Base-by-base conservation (phyloP, 37 sponge, comb jelly and placozoan genomes). In the Oscarella lobularis region DNA sequence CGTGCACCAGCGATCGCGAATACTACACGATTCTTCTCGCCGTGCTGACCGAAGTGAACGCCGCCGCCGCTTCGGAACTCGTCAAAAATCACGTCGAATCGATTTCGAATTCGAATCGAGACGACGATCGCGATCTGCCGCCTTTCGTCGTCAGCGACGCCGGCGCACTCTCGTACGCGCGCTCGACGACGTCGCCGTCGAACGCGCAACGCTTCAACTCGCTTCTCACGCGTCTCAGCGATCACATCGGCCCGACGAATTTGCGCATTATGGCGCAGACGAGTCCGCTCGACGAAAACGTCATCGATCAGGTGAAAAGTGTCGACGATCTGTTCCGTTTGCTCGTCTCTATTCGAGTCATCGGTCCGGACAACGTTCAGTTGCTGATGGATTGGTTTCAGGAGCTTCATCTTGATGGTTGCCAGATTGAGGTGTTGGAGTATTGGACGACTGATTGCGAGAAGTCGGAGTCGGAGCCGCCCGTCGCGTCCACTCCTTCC, bases 321-420 rank as follows among this genome's bases (percentile, higher is more conserved):
- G 60, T 48, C 20, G 60, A 48, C 9, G 14, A 48, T 27, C 20
- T 48, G 9, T 48, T 48, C 14, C 60, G 60, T 20, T 27, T 48
- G 60, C 60, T 48, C 14, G 60, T 9, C 20, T 9, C 9, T 20
- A 48, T 48, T 9, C 14, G 60, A 27, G 60, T 48, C 14, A 20
- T 48, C 60, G 60, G 60, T 9, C 60, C 60, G 60, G 60, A 48
- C 60, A 48, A 48, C 60, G 14, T 48, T 48, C 60, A 48, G 60
- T 48, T 48, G 60, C 60, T 48, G 60, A 48, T 48, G 9, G 60
- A 48, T 20, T 48, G 60, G 60, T 48, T 9, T 48, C 9, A 27
- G 60, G 60, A 48, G 20, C 60, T 48, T 48, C 9, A 20, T 9
- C 9, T 48, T 9, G 60, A 48, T 9, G 9, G 60, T 9, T 27